Percentiles rank a stretch among this genome's conserved stretches.
phyloP scores from a whole-genome alignment of 2,113 vertebrate species.

The Melanostigma gelatinosum region DNA sequence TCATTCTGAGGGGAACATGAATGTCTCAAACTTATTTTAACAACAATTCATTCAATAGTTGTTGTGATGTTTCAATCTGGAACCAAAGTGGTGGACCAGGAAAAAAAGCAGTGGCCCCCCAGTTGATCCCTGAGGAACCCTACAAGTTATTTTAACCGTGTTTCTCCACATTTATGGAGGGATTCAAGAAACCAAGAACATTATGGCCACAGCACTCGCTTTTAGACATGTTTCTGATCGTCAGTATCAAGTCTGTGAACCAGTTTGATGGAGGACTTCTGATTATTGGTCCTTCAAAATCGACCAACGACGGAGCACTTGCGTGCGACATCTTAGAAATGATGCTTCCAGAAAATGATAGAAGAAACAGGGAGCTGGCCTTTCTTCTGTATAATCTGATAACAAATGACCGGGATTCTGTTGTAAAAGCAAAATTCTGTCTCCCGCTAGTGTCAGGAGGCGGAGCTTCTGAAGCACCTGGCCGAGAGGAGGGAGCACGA shows the following conservation, averaged over 20 bases:
- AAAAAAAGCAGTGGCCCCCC: not conserved
- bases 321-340: not conserved
- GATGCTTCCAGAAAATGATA: not conserved
- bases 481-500: constrained; percentile 92
- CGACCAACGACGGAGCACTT: not conserved
- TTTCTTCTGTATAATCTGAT: not conserved
- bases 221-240: not conserved
- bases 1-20: not conserved
- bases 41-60: not conserved
- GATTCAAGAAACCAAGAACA: not conserved
- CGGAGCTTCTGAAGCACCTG: constrained; percentile 93
- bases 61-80: not conserved
- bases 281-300: not conserved
- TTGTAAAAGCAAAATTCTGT: not conserved
- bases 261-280: not conserved
- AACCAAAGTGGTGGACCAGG: too few relatives aligned
- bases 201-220: not conserved
- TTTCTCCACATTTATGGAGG: not conserved
- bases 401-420: not conserved
- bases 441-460: constrained; percentile 88
- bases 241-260: not conserved
- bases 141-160: not conserved
- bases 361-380: not conserved
- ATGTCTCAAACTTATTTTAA: not conserved
- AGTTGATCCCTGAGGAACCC: constrained; percentile 6